Conservation (phyloP, 2,113 vertebrate species). For the Megaceryle maxima region DNA sequence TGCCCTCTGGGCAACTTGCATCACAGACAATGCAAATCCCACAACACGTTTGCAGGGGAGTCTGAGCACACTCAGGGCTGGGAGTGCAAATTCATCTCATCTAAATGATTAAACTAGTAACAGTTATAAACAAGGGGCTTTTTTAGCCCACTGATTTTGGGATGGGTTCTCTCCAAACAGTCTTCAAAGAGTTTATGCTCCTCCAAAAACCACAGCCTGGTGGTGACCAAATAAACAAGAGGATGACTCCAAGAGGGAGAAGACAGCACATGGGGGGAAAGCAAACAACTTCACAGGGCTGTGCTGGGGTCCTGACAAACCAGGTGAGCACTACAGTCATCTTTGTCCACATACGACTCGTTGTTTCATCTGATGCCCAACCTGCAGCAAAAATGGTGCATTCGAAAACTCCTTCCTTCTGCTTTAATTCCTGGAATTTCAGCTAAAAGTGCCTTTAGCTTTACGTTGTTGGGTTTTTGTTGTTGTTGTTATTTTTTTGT, state of each 20-base stretch:
- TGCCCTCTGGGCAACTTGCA: not conserved
- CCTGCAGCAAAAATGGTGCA: not conserved
- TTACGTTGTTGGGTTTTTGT: no score
- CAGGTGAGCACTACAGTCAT: fast-evolving
- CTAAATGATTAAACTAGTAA: constrained; percentile 9
- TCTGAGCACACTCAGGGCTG: constrained; percentile 31
- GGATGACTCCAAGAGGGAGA: not conserved
- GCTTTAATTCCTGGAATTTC: not conserved
- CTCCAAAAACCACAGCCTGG: not conserved
- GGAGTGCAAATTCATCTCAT: constrained; percentile 28
- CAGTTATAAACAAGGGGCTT: constrained; percentile 46
- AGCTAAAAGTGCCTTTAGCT: not conserved
- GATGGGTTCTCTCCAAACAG: constrained; percentile 36
- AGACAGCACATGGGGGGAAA: not conserved
- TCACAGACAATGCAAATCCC: constrained; percentile 35
- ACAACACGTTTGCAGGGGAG: constrained; percentile 34
- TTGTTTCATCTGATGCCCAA: not conserved
- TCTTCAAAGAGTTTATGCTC: constrained; percentile 40
- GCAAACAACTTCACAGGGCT: not conserved
- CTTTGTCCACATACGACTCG: not conserved
- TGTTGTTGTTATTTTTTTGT: not conserved
- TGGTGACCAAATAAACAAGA: not conserved
- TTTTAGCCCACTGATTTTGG: constrained; percentile 35
- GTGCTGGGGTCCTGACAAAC: not conserved
- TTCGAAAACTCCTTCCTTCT: not conserved